A percentile compares a stretch with the other conserved stretches of the same genome.
Conservation (phyloP, 2,888 invertebrate species). For the Kryphioiulus occultus region DNA sequence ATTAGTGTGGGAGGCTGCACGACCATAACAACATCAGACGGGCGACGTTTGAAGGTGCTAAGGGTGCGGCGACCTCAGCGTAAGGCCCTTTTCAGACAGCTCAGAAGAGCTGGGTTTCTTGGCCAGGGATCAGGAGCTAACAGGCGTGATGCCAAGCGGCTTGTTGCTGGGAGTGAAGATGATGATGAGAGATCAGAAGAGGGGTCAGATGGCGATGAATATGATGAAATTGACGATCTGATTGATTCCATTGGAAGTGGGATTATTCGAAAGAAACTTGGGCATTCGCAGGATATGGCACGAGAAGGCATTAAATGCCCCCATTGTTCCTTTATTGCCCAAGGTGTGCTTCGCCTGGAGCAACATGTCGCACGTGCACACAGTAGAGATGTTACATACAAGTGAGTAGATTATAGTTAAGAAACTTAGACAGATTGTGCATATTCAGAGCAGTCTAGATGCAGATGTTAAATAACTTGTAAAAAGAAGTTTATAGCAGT, state of each 20-base stretch:
- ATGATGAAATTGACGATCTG: slow-evolving; percentile 52
- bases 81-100: slow-evolving; percentile 39
- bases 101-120: slow-evolving; percentile 42
- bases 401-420: slow-evolving; percentile 55
- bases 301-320: slow-evolving; percentile 63
- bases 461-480: too few relatives aligned
- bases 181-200: slow-evolving; percentile 50
- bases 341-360: slow-evolving; percentile 66
- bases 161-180: slow-evolving; percentile 39
- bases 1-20: slow-evolving; percentile 36
- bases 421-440: neutral
- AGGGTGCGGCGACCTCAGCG: slow-evolving; percentile 36
- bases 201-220: slow-evolving; percentile 51
- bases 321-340: slow-evolving; percentile 67
- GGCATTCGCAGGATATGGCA: slow-evolving; percentile 42
- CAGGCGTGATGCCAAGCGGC: neutral
- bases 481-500: too few relatives aligned
- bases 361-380: slow-evolving; percentile 68
- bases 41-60: slow-evolving; percentile 41
- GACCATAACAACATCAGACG: slow-evolving; percentile 44
- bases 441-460: neutral
- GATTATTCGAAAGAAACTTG: slow-evolving; percentile 50
- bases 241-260: slow-evolving; percentile 53
- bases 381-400: slow-evolving; percentile 69
- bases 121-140: neutral